Percentiles rank a stretch among this genome's conserved stretches.
These are phyloP conservation scores for Nipponia nippon DNA, from an alignment of 2,113 vertebrate genomes.

Conservation along the genomic window DNA sequence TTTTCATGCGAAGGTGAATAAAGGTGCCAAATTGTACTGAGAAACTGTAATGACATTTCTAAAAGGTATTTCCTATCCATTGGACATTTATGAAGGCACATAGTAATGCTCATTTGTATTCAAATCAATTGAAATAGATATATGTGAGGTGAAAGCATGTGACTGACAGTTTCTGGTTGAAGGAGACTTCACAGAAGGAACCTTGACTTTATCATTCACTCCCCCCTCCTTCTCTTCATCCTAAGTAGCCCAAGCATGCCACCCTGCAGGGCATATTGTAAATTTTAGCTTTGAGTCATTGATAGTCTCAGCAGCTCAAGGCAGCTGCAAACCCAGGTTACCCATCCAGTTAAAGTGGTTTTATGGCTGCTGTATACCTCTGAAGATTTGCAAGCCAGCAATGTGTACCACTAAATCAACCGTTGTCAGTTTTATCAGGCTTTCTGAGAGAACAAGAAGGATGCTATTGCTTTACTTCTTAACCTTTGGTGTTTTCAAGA, in stretches of 20 bases:
- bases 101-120: not conserved
- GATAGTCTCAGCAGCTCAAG: not conserved
- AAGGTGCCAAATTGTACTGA: not conserved
- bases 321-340: not conserved
- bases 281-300: constrained; percentile 4
- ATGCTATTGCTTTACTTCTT: not conserved
- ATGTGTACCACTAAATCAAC: not conserved
- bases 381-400: not conserved
- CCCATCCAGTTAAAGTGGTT: constrained; percentile 4
- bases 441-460: not conserved
- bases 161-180: not conserved
- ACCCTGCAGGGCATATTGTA: not conserved
- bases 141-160: not conserved
- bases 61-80: not conserved
- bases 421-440: not conserved
- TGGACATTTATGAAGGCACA: not conserved
- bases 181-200: not conserved
- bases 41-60: not conserved
- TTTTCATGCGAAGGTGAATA: not conserved
- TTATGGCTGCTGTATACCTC: not conserved
- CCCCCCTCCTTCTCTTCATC: not conserved
- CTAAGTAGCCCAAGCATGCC: not conserved
- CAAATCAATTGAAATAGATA: not conserved
- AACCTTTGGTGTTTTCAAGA: not conserved
- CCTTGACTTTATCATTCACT: not conserved